Conservation (phyloP, 2,113 vertebrate species). For the Callipepla californica region DNA sequence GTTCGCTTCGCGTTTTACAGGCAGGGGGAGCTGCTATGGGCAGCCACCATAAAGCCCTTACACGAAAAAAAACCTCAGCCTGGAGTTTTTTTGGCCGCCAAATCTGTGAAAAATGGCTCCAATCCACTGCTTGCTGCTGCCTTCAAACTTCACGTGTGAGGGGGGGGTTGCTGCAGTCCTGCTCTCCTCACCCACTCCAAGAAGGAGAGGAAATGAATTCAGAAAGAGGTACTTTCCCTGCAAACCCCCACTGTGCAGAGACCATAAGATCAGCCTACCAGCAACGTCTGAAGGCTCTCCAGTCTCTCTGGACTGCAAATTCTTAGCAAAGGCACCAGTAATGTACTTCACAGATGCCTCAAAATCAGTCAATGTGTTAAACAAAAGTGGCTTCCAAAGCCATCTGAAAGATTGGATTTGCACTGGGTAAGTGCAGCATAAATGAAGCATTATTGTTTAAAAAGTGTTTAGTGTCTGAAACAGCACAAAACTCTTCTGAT, state of each 20-base stretch:
- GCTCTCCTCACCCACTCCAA: neutral
- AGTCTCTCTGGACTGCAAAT: constrained; percentile 22
- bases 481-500: neutral
- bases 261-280: constrained; percentile 7
- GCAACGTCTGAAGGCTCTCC: neutral
- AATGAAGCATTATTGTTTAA: neutral
- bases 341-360: constrained; percentile 32
- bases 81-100: neutral
- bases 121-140: neutral
- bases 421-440: neutral
- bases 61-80: neutral
- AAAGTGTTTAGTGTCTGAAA: neutral
- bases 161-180: neutral
- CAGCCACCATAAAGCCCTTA: neutral
- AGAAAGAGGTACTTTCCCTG: constrained; percentile 24
- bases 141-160: neutral
- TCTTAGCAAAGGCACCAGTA: constrained; percentile 10
- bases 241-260: neutral
- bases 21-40: neutral
- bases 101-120: neutral
- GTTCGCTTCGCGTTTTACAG: neutral
- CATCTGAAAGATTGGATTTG: neutral
- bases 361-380: constrained; percentile 27
- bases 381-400: neutral
- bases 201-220: neutral